Evolutionary conservation across 2,888 invertebrate species (phyloP).

Genomic region (Lutraria lutraria): DNA sequence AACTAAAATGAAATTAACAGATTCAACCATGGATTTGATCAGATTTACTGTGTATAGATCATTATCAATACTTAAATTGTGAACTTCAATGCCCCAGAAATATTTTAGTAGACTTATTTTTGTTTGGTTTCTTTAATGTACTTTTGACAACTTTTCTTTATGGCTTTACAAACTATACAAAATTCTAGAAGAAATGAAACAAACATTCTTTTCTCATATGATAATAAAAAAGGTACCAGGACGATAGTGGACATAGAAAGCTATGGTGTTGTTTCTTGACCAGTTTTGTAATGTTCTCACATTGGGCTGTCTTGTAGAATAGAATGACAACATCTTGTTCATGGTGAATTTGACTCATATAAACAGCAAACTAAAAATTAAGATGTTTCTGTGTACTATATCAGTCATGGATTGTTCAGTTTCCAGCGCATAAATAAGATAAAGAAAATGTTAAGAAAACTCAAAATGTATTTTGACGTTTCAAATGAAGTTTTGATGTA

Average conservation of each 20-base stretch:
- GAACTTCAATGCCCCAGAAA: no score
- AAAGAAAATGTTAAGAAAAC: no score
- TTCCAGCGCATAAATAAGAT: neutral
- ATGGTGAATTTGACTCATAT: neutral
- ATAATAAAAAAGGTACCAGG: slow-evolving; percentile 46
- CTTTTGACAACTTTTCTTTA: neutral
- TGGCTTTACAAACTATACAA: neutral
- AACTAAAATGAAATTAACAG: no score
- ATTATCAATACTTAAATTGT: no score
- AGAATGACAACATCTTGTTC: slow-evolving; percentile 4
- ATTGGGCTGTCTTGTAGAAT: slow-evolving; percentile 38
- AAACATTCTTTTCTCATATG: neutral
- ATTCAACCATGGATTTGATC: no score
- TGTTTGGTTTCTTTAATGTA: no score
- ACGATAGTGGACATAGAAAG: slow-evolving; percentile 27
- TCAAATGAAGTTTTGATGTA: no score
- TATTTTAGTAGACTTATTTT: no score
- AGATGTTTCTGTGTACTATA: neutral
- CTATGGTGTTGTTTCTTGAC: slow-evolving; percentile 45
- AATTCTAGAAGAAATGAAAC: neutral
- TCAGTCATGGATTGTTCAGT: neutral
- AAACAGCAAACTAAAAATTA: neutral
- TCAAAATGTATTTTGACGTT: no score
- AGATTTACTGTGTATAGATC: no score
- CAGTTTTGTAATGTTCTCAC: slow-evolving; percentile 39